These are phyloP conservation scores for Nomada ruficornis DNA, from an alignment of 2,888 invertebrate genomes.

Conservation along the genomic window DNA sequence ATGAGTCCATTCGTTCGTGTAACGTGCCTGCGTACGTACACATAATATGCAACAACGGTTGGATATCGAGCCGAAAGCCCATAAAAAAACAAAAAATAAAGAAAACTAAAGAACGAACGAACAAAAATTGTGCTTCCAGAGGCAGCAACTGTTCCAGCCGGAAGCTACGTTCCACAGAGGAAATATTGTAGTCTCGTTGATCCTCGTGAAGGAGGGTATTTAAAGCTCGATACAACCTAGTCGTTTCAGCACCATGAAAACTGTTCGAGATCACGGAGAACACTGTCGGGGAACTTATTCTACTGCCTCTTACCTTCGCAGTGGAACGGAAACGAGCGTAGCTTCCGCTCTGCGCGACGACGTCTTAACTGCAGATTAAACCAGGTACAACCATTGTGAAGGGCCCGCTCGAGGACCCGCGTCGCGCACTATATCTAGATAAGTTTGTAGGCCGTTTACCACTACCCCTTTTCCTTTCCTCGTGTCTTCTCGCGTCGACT, in stretches of 20 bases:
- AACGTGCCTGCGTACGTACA: not conserved
- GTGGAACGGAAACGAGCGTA: constrained; percentile 41
- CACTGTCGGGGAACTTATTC: not conserved
- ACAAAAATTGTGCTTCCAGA: not conserved
- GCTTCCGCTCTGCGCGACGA: constrained; percentile 44
- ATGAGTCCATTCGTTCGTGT: not conserved
- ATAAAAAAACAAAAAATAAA: not conserved
- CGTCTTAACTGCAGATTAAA: constrained; percentile 67
- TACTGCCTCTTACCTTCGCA: constrained; percentile 61
- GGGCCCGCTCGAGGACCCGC: constrained; percentile 33
- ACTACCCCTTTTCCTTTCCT: constrained; percentile 3
- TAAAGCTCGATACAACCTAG: not conserved
- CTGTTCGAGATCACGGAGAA: constrained; percentile 39
- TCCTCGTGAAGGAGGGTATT: not conserved
- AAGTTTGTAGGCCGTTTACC: constrained; percentile 71
- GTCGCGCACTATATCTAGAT: constrained; percentile 52
- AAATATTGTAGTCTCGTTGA: not conserved
- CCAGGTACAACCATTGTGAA: constrained; percentile 69
- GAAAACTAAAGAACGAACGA: not conserved
- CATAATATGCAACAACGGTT: not conserved
- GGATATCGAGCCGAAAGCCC: not conserved
- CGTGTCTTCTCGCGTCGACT: not conserved
- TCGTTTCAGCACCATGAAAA: constrained; percentile 61
- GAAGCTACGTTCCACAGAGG: not conserved
- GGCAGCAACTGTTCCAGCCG: not conserved